phyloP scores from a whole-genome alignment of 2,888 invertebrate species.

The Timandra comae region DNA sequence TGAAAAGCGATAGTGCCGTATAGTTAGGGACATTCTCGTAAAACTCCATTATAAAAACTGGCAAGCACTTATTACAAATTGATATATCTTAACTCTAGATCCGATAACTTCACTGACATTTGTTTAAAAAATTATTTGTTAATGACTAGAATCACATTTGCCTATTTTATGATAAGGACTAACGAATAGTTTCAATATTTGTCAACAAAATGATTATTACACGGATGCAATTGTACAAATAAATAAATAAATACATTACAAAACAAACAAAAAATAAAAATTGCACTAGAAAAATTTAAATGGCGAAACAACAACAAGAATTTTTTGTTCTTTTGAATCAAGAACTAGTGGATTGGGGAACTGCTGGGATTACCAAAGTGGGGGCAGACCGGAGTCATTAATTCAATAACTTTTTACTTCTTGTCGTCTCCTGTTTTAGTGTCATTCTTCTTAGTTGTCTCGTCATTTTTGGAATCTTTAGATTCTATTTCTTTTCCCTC shows the following conservation, averaged over 20 bases:
- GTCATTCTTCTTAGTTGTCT: constrained; percentile 39
- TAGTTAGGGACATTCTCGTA: constrained; percentile 8
- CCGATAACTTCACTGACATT: constrained; percentile 72
- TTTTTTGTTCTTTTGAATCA: constrained; percentile 7
- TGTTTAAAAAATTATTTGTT: constrained; percentile 47
- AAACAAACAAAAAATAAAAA: constrained; percentile 44
- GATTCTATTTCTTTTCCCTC: constrained; percentile 26
- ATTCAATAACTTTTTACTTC: constrained; percentile 33
- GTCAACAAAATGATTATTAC: constrained; percentile 2
- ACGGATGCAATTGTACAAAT: constrained; percentile 22
- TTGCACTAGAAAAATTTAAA: constrained; percentile 40
- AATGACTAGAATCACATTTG: constrained; percentile 49
- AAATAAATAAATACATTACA: constrained; percentile 43
- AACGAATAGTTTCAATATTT: background rate
- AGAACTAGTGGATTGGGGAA: no score
- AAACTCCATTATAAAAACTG: constrained; percentile 45
- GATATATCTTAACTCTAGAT: constrained; percentile 68
- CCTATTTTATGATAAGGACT: constrained; percentile 4
- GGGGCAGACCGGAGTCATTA: no score
- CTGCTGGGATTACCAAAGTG: no score
- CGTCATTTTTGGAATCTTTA: constrained; percentile 37
- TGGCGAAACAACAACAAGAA: constrained; percentile 20
- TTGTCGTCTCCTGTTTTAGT: constrained; percentile 40
- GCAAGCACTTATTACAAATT: constrained; percentile 67
- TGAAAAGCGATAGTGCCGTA: constrained; percentile 14